phyloP scores from a whole-genome alignment of 2,797 vertebrate species.

The Danio jaintianensis region DNA sequence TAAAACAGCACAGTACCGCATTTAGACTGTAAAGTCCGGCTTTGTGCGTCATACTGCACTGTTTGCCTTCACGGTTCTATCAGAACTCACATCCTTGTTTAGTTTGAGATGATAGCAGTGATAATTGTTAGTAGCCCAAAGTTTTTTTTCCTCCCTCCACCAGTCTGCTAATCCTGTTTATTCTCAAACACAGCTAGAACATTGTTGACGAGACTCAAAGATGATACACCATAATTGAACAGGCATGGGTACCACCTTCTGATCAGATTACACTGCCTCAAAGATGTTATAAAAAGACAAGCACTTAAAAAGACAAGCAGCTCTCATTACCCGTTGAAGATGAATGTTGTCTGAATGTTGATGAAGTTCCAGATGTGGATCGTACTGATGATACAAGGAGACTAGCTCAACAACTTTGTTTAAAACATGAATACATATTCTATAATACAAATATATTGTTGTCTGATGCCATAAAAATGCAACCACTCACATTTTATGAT shows the following conservation, averaged over 20 bases:
- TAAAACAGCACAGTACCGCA: not conserved
- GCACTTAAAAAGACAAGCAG: not conserved
- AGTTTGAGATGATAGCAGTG: not conserved
- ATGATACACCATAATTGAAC: not conserved
- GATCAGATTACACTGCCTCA: not conserved
- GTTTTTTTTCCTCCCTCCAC: not conserved
- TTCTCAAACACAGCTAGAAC: constrained; percentile 37
- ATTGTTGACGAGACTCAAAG: constrained; percentile 26
- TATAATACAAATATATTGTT: not conserved
- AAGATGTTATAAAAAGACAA: constrained; percentile 13
- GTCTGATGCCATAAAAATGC: not conserved
- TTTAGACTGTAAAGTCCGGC: not conserved
- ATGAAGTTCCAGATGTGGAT: constrained; percentile 2
- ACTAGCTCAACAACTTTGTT: not conserved
- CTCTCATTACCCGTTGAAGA: not conserved
- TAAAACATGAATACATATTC: not conserved
- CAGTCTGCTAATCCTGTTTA: constrained; percentile 1
- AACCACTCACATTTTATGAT: not conserved
- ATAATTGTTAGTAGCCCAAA: not conserved
- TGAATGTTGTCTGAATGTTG: not conserved
- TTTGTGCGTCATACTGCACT: not conserved
- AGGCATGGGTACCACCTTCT: not conserved
- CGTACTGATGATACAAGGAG: not conserved
- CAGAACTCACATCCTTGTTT: constrained; percentile 29
- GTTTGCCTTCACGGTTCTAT: not conserved